Conservation (phyloP, 2,888 invertebrate genomes). For the Andrena dorsata region DNA sequence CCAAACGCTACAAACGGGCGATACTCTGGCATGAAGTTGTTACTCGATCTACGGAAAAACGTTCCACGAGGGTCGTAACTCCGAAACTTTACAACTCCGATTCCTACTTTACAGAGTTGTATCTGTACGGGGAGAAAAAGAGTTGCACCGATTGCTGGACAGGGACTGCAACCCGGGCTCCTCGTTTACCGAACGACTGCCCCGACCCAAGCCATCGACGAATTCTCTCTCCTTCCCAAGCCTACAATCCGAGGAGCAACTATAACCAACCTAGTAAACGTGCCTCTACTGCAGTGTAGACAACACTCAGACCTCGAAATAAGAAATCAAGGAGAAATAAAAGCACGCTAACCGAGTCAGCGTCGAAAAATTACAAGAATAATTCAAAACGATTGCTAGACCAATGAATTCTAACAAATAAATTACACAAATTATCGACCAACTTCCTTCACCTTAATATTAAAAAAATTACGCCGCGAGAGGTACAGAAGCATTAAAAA, state of each 20-base stretch:
- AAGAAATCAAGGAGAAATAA: neutral
- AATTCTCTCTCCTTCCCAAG: neutral
- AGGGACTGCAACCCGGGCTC: neutral
- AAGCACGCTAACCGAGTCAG: neutral
- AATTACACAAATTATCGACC: neutral
- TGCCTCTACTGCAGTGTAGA: too few relatives aligned
- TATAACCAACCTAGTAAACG: neutral
- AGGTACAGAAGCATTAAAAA: too few relatives aligned
- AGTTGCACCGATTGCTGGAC: constrained; percentile 3
- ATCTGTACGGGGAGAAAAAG: neutral
- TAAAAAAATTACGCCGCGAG: too few relatives aligned
- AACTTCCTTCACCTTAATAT: too few relatives aligned
- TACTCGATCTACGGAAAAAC: neutral
- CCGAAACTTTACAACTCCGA: neutral
- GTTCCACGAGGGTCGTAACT: neutral
- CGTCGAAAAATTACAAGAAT: neutral
- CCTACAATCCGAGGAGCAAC: neutral
- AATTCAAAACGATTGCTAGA: neutral
- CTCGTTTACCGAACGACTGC: neutral
- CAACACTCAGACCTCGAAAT: too few relatives aligned
- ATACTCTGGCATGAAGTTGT: neutral
- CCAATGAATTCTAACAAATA: neutral
- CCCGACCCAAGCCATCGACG: neutral
- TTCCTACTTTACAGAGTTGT: constrained; percentile 6
- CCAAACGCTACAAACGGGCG: neutral